Base-by-base conservation (phyloP, 2,888 invertebrate genomes). In the Limnephilus rhombicus region DNA sequence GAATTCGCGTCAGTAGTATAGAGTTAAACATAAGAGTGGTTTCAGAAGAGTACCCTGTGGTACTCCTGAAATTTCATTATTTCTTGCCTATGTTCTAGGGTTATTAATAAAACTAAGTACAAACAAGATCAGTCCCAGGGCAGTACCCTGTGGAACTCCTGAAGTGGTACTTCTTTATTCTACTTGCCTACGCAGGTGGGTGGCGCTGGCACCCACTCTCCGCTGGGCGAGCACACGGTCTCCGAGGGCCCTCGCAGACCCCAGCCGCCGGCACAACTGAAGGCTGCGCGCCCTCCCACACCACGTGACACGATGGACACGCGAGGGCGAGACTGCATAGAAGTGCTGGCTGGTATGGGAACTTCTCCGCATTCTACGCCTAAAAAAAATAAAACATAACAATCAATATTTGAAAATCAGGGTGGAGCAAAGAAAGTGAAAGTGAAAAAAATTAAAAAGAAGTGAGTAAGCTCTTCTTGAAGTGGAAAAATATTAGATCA, bases 341-440 rank as follows among this genome's bases (percentile, higher is more conserved):
- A 95, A 49, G 94, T 94, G 0, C 95, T 94, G 0, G 94, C 94
- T 86, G 95, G 95, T 18, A 96, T 95, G 87, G 97, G 96, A 92
- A 98, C 97, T 94, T 98, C 98, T 18, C 98, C 98, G 94, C 98
- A 98, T 95, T 98, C 98, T 90, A 98, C 97, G 95, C 97, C 98
- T 97, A 94, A n/a, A 90, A 92, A 37, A 37, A 37, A 4, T 41
- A 41, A 49, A 49, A 1, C 49, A 49, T 15, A 49, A 49, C 3
- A 15, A 49, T 15, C 49, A 49, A 49, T 3, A 49, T 0, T 49
- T 49, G 15, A 49, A 49, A 49, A 49, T 49, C 15, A 49, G 49
- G 12, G 15, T 41, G 41, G 9, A 41, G 7, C 41, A 41, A 41
- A 5, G 41, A 41, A 41, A 41, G 41, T 9, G 41, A 41, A 9